Conservation (phyloP, 2,888 invertebrate species). For the Sinohyriopsis cumingii region DNA sequence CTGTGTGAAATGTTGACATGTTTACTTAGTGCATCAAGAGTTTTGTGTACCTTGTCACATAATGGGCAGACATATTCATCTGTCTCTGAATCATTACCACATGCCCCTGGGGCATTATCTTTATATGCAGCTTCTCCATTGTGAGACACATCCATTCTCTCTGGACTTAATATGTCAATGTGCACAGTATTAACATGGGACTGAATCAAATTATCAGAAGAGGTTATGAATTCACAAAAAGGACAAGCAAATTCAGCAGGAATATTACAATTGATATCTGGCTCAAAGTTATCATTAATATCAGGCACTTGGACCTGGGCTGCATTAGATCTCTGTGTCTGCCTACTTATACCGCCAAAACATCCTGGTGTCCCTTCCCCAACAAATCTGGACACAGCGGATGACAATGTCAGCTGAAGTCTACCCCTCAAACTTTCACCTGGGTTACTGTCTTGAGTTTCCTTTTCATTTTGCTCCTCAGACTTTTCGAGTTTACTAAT, state of each 20-base stretch:
- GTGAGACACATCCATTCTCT: slow-evolving; percentile 13
- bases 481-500: too few relatives aligned
- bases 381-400: neutral
- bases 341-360: too few relatives aligned
- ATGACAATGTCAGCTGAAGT: slow-evolving; percentile 31
- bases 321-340: too few relatives aligned
- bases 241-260: slow-evolving; percentile 76
- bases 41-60: slow-evolving; percentile 80
- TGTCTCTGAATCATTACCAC: slow-evolving; percentile 5
- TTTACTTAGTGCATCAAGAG: slow-evolving; percentile 81
- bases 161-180: slow-evolving; percentile 71
- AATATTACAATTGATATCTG: slow-evolving; percentile 50
- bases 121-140: slow-evolving; percentile 2
- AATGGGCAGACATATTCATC: slow-evolving; percentile 83
- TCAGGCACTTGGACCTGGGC: slow-evolving; percentile 32
- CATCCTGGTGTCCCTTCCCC: too few relatives aligned
- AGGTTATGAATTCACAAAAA: slow-evolving; percentile 84
- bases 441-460: neutral
- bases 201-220: slow-evolving; percentile 83
- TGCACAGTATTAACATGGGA: slow-evolving; percentile 89
- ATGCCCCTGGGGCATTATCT: slow-evolving; percentile 2
- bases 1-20: slow-evolving; percentile 90
- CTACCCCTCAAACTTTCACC: slow-evolving; percentile 16
- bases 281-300: slow-evolving; percentile 50
- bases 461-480: neutral